Conservation (phyloP, 2,113 vertebrate species). For the Gallinago undulata region DNA sequence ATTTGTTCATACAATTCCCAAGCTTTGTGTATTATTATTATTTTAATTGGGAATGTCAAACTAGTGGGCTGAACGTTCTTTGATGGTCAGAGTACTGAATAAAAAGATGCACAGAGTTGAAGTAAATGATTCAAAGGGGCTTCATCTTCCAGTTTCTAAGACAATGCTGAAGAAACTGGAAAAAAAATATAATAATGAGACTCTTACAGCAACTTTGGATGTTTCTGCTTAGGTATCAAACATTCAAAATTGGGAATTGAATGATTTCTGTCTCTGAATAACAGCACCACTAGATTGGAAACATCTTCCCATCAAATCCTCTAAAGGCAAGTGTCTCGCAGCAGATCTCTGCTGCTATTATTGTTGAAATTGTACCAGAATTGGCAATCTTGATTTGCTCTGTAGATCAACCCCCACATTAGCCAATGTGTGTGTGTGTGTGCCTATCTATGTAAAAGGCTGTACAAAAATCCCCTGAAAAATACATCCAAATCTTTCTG, state of each 20-base stretch:
- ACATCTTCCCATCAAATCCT: background rate
- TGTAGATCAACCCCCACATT: background rate
- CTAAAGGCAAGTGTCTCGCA: background rate
- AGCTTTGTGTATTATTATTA: background rate
- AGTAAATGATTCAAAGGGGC: background rate
- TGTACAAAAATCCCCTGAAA: background rate
- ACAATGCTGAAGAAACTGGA: background rate
- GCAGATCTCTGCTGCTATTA: background rate
- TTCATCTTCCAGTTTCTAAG: background rate
- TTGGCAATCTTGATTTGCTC: background rate
- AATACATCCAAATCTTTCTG: conserved; percentile 10
- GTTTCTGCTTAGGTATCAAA: background rate
- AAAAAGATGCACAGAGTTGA: background rate
- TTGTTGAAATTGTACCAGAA: background rate
- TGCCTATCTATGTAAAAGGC: background rate
- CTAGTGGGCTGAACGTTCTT: background rate
- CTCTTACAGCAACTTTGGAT: background rate
- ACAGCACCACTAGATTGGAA: background rate
- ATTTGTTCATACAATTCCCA: conserved; percentile 6
- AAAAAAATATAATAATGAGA: background rate
- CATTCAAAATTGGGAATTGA: background rate
- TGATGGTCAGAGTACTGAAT: background rate
- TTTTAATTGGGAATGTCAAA: conserved; percentile 14
- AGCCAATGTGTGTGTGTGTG: background rate
- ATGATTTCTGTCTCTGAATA: background rate